Conservation (phyloP, 64 coral and sea anemone genomes). For the Montipora sp. region DNA sequence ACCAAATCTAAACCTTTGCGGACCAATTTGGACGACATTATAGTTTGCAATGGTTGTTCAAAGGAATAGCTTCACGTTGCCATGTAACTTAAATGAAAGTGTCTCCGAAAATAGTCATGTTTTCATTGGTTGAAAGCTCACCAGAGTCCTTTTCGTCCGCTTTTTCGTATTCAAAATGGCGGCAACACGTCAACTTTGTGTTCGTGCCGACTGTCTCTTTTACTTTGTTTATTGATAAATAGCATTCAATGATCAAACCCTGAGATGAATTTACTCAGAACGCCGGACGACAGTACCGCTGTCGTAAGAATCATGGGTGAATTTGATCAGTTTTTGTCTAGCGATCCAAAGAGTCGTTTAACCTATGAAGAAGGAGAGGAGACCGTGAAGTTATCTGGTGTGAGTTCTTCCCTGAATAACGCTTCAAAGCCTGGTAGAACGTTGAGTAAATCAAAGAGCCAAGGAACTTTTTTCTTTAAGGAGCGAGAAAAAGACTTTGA, state of each 20-base stretch:
- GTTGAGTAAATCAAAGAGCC: constrained; percentile 54
- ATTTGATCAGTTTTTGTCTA: constrained; percentile 84
- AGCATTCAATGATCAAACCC: background rate
- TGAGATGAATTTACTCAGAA: constrained; percentile 89
- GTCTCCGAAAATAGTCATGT: no score
- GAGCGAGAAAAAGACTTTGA: constrained; percentile 83
- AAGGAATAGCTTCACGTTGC: background rate
- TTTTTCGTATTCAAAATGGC: constrained; percentile 42
- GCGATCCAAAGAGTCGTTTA: constrained; percentile 66
- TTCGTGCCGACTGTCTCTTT: no score
- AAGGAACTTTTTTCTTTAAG: constrained; percentile 27
- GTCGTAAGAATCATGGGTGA: constrained; percentile 92
- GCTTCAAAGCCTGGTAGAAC: background rate
- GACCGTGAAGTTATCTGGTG: background rate
- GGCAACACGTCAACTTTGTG: background rate
- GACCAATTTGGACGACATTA: constrained; percentile 89
- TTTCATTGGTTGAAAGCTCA: background rate
- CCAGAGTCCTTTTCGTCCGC: background rate
- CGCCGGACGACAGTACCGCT: constrained; percentile 93
- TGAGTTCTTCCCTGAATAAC: background rate
- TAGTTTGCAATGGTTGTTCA: background rate
- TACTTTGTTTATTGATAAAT: no score
- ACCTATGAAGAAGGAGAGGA: constrained; percentile 64
- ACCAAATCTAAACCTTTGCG: constrained; percentile 84
- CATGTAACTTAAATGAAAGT: no score